Base-by-base conservation (phyloP, 2,113 vertebrate genomes). In the Nycticryphes semicollaris region DNA sequence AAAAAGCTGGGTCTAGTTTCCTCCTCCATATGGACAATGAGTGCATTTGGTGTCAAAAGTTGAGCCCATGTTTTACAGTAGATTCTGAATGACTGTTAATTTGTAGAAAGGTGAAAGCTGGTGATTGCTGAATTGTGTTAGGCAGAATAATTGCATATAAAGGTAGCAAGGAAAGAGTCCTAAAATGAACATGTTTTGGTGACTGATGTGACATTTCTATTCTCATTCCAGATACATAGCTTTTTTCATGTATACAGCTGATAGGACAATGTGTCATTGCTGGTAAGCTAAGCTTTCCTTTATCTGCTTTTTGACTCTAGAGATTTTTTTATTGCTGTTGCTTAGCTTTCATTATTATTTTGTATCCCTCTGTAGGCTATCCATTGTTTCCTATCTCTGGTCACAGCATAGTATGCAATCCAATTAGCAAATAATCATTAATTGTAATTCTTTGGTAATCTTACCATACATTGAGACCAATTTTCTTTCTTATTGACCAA, bases 281-380 rank as follows among this genome's bases (percentile, higher is more conserved):
- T 94, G 89, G 45, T 70, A 57, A 82, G 14, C 30, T 95, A 88
- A 91, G 53, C 68, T 97, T 97, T 75, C 30, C 17, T 86, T 93
- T 57, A 76, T 35, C 53, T 84, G 48, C 30, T 22, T 87, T 79
- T 70, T 85, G 51, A 93, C 48, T 41, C 35, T 59, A 60, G 59
- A 68, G 59, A 93, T 57, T 22, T 64, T 92, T 85, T 93, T 89
- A 12, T 60, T 89, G 53, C 23, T 90, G 56, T 23, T 92, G 57
- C 62, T 81, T 84, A 59, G 7, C 2, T 84, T 83, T 90, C 87
- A 89, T 90, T 75, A 93, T 89, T 84, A 64, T 93, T 92, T 87
- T 90, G 51, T 92, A 69, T 66, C 5, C 9, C 14, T 31, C 70
- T 86, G 72, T 95, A 89, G 87, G 79, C 81, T 95, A 92, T 72